These are phyloP conservation scores for Liodrosophila aerea DNA, from an alignment of 2,888 invertebrate species.

Conservation along the genomic window DNA sequence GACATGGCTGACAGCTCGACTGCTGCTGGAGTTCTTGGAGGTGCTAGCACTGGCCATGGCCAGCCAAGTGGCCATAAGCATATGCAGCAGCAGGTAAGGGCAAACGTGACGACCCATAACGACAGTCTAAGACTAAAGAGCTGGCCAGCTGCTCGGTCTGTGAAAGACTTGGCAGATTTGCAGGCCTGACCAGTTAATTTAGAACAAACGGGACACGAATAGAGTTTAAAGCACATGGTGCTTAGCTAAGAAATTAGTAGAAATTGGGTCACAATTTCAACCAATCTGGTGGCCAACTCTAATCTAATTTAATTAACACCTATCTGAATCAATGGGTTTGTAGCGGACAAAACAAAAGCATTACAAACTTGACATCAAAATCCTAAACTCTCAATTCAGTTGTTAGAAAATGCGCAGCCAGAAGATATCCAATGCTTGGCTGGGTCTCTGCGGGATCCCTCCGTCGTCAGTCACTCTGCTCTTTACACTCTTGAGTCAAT, in stretches of 20 bases:
- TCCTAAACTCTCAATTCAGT: conserved; percentile 51
- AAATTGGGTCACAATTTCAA: conserved; percentile 41
- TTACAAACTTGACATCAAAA: conserved; percentile 13
- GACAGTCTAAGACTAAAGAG: conserved; percentile 39
- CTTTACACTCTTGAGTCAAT: conserved; percentile 27
- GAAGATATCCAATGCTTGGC: conserved; percentile 55
- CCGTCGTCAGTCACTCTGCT: conserved; percentile 1
- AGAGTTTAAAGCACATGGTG: conserved; percentile 23
- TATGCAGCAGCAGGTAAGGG: conserved; percentile 5
- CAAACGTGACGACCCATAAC: conserved; percentile 38
- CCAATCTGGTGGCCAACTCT: conserved; percentile 13
- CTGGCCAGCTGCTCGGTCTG: neutral
- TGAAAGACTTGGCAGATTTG: conserved; percentile 9
- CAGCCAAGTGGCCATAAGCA: conserved; percentile 18
- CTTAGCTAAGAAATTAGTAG: conserved; percentile 51
- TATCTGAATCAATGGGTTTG: conserved; percentile 19
- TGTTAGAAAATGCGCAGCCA: conserved; percentile 31
- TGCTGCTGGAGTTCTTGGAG: conserved; percentile 16
- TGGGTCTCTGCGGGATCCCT: neutral
- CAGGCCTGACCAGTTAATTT: conserved; percentile 54
- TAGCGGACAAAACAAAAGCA: conserved; percentile 19
- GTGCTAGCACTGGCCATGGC: conserved; percentile 9
- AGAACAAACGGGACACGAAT: conserved; percentile 11
- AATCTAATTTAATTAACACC: conserved; percentile 71
- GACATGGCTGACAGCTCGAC: conserved; percentile 44